Conservation (phyloP, 35 echinoderm and acorn worm genomes). For the Stichopus chloronotus region DNA sequence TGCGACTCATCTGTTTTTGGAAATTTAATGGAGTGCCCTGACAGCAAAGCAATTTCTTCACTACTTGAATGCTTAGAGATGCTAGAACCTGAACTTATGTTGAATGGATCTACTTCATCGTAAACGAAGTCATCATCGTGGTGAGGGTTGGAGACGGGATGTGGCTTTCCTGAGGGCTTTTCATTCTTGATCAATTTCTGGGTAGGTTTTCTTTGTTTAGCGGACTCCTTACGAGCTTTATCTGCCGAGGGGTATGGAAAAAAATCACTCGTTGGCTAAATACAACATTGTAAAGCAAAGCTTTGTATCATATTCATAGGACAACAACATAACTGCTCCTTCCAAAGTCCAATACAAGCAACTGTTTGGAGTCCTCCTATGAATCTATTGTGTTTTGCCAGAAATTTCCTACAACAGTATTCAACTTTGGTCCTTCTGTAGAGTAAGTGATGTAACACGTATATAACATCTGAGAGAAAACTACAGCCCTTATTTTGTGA, state of each 20-base stretch:
- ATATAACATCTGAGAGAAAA: too few relatives aligned
- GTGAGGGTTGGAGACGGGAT: neutral
- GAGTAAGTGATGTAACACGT: too few relatives aligned
- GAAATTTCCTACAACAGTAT: too few relatives aligned
- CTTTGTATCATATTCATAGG: too few relatives aligned
- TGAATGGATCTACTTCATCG: conserved; percentile 27
- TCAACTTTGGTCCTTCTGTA: too few relatives aligned
- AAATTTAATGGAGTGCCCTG: neutral
- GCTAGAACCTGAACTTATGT: neutral
- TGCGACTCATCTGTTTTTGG: neutral
- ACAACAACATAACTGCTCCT: too few relatives aligned
- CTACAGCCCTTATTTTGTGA: too few relatives aligned
- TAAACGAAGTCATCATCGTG: neutral
- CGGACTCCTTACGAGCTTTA: neutral
- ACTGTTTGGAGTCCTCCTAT: too few relatives aligned
- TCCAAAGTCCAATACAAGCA: too few relatives aligned
- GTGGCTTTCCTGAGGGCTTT: neutral
- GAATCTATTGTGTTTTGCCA: too few relatives aligned
- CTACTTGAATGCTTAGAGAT: conserved; percentile 8
- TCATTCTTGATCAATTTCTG: neutral
- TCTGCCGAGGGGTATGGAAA: neutral
- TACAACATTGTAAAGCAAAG: too few relatives aligned
- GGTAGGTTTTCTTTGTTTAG: neutral
- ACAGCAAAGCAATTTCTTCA: conserved; percentile 7
- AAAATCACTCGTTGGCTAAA: too few relatives aligned